Evolutionary conservation across 1,140 invertebrate species (phyloP).

Genomic region (Harpegnathos saltator): DNA sequence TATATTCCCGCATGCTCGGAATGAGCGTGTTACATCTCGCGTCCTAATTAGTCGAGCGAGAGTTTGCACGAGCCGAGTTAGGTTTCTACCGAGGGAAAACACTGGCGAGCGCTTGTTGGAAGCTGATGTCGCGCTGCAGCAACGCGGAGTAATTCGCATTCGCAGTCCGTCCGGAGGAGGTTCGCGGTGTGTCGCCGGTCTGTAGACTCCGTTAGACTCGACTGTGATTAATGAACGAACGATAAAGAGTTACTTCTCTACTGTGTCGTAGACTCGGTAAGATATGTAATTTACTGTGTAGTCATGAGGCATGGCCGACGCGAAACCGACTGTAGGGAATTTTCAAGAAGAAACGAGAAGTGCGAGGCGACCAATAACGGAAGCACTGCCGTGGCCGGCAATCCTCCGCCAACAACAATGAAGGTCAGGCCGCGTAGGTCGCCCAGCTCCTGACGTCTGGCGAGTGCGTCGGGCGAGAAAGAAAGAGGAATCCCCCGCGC

Average conservation of each 20-base stretch:
- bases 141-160: too few relatives aligned
- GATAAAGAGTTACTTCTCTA: not conserved
- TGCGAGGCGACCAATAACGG: slow-evolving; percentile 37
- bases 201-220: too few relatives aligned
- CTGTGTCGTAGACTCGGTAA: not conserved
- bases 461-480: slow-evolving; percentile 10
- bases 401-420: too few relatives aligned
- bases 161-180: too few relatives aligned
- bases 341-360: not conserved
- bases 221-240: not conserved
- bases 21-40: not conserved
- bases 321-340: not conserved
- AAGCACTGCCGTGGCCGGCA: slow-evolving; percentile 35
- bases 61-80: too few relatives aligned
- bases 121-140: too few relatives aligned
- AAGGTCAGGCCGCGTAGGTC: slow-evolving; percentile 64
- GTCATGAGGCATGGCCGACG: not conserved
- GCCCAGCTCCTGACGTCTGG: slow-evolving; percentile 59
- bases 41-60: not conserved
- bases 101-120: too few relatives aligned
- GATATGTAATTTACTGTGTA: not conserved
- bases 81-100: not conserved
- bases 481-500: slow-evolving; percentile 66
- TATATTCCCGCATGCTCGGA: not conserved
- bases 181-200: too few relatives aligned